Base-by-base conservation (phyloP, 2,113 vertebrate genomes). In the Ameiurus melas region DNA sequence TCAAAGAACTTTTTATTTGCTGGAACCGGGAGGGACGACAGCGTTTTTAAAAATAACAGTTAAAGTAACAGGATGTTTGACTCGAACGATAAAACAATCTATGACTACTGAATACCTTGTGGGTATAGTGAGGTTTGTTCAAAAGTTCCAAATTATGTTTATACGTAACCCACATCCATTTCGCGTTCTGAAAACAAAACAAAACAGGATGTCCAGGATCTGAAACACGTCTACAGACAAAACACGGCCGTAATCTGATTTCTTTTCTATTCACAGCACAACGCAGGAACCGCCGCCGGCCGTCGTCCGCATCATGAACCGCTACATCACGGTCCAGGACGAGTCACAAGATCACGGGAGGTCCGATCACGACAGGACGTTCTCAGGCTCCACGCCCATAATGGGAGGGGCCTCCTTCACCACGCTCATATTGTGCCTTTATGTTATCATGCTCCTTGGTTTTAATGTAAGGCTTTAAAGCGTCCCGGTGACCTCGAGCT, bases 261-360 rank as follows among this genome's bases (percentile, higher is more conserved):
- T 88, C 39, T 91, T 10, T 36, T 90, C 90, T 94, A 81, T 85
- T 93, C 90, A 22, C 92, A 97, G 97, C 85, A 91, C 94, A 3
- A 92, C 95, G 0, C 90, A 94, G 10, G 94, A 93, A 88, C 93
- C 96, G 27, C 94, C 95, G 0, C 94, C 95, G 14, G 94, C 95
- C 0, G 87, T 94, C 91, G 95, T 96, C 64, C 95, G 92, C 66
- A 94, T 97, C 91, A 95, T 97, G 85, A 97, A 97, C 0, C 95
- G 96, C 9, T 95, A 96, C 93, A 93, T 96, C 91, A 95, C 96
- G 0, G 93, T 97, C 0, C 92, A 96, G 87, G 94, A 95, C 2
- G 91, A 90, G 10, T 78, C 89, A 70, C 83, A 33, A 86, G 91
- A 81, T 85, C 91, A 75, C 0, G 73, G 93, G 27, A 27, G 85